Percentiles rank a stretch among this genome's conserved stretches.
These are phyloP conservation scores for Macroteleia sp. DNA, from an alignment of 2,888 invertebrate genomes.

Conservation along the genomic window DNA sequence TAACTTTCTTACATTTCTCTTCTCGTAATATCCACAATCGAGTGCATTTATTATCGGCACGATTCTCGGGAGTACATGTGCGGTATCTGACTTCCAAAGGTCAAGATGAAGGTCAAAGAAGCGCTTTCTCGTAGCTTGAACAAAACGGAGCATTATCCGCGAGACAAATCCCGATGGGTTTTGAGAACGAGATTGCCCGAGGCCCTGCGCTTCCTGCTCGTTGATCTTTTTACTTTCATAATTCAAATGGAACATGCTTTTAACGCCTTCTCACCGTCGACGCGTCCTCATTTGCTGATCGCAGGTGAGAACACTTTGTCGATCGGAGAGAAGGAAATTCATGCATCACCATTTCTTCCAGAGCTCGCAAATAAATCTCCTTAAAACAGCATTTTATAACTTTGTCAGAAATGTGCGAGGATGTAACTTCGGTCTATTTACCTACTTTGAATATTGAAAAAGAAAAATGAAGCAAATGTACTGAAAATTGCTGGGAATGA, in stretches of 20 bases:
- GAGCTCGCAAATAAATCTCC: conserved; percentile 26
- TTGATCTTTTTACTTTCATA: conserved; percentile 70
- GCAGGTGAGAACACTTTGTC: conserved; percentile 45
- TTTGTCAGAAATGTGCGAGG: neutral
- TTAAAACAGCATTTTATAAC: conserved; percentile 12
- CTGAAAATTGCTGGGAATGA: neutral
- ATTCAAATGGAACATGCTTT: conserved; percentile 74
- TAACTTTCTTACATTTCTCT: conserved; percentile 64
- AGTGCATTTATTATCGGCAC: conserved; percentile 44
- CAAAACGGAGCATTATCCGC: too few species aligned
- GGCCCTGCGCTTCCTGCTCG: too few species aligned
- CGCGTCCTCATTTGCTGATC: conserved; percentile 71
- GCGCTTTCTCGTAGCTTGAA: conserved; percentile 27
- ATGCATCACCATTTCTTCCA: conserved; percentile 30
- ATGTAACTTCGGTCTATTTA: conserved; percentile 45
- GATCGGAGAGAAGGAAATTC: conserved; percentile 43
- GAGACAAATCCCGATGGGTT: too few species aligned
- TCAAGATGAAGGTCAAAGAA: conserved; percentile 56
- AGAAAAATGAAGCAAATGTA: neutral
- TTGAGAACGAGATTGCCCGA: conserved; percentile 14
- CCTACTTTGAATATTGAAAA: conserved; percentile 36
- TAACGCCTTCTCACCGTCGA: conserved; percentile 64
- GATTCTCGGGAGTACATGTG: neutral
- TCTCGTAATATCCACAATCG: conserved; percentile 33
- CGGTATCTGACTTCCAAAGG: conserved; percentile 6